Evolutionary conservation across 2,797 vertebrate species (phyloP).

Genomic region (Rhyacichthys aspro): DNA sequence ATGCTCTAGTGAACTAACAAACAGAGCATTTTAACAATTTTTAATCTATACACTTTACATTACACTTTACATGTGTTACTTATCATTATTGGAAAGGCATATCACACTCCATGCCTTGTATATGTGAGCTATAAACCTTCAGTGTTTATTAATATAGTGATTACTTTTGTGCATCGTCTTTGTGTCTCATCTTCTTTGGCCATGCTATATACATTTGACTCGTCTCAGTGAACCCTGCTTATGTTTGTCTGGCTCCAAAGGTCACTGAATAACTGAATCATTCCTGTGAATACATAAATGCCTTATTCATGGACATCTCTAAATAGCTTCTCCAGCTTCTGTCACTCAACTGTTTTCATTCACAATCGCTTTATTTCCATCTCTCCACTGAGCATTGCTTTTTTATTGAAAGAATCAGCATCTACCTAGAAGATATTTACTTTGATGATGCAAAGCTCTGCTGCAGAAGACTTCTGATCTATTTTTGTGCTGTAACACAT

Average conservation of each 20-base stretch:
- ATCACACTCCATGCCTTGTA: no score
- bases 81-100: no score
- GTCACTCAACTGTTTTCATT: constrained; percentile 58
- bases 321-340: constrained; percentile 46
- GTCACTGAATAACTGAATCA: constrained; percentile 51
- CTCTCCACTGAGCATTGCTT: constrained; percentile 30
- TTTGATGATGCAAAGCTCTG: constrained; percentile 63
- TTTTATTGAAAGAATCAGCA: constrained; percentile 65
- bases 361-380: constrained; percentile 41
- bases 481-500: constrained; percentile 63
- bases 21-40: no score
- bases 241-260: constrained; percentile 37
- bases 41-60: no score
- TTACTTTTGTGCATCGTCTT: not conserved
- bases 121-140: no score
- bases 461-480: constrained; percentile 56
- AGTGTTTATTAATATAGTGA: no score
- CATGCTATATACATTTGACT: not conserved
- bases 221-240: constrained; percentile 16
- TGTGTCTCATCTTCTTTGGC: constrained; percentile 2
- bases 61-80: no score
- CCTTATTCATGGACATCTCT: constrained; percentile 57
- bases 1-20: no score
- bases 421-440: constrained; percentile 60
- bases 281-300: constrained; percentile 55